Evolutionary conservation across 64 coral and sea anemone genomes (phyloP).

Genomic region (Montipora capricornis): DNA sequence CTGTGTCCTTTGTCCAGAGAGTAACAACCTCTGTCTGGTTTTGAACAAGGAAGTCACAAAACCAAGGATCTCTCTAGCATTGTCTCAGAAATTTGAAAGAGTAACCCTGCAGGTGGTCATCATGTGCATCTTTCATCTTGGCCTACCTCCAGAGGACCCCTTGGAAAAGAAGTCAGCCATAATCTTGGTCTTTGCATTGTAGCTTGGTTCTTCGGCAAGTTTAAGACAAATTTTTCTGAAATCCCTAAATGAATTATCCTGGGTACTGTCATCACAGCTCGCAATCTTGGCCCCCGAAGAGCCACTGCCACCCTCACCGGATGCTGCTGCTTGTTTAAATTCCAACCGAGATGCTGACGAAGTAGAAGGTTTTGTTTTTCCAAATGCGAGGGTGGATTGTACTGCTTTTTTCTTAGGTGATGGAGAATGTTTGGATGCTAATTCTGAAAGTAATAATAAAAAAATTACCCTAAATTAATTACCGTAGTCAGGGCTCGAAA

Average conservation of each 20-base stretch:
- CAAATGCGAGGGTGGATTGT: slow-evolving; percentile 67
- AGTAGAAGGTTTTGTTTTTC: slow-evolving; percentile 49
- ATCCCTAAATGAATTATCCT: slow-evolving; percentile 85
- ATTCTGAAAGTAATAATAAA: slow-evolving; percentile 32
- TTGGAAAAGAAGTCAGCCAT: slow-evolving; percentile 72
- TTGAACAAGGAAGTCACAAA: no score
- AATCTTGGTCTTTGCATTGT: slow-evolving; percentile 93
- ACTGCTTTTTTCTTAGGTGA: slow-evolving; percentile 75
- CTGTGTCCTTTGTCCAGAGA: no score
- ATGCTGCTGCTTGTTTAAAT: neutral
- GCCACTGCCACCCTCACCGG: neutral
- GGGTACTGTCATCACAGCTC: slow-evolving; percentile 10
- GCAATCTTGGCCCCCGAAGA: slow-evolving; percentile 20
- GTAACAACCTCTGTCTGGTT: no score
- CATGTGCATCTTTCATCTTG: no score
- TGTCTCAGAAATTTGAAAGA: no score
- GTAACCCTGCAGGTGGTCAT: no score
- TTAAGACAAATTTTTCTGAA: slow-evolving; percentile 84
- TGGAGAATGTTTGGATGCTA: slow-evolving; percentile 50
- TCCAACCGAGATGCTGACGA: neutral
- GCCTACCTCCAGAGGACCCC: slow-evolving; percentile 69
- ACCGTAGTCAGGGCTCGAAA: no score
- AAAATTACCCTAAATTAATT: neutral
- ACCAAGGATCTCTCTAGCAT: no score
- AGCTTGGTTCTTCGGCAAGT: slow-evolving; percentile 93